phyloP scores from a whole-genome alignment of 2,797 vertebrate genomes.

The Typhlichthys subterraneus region DNA sequence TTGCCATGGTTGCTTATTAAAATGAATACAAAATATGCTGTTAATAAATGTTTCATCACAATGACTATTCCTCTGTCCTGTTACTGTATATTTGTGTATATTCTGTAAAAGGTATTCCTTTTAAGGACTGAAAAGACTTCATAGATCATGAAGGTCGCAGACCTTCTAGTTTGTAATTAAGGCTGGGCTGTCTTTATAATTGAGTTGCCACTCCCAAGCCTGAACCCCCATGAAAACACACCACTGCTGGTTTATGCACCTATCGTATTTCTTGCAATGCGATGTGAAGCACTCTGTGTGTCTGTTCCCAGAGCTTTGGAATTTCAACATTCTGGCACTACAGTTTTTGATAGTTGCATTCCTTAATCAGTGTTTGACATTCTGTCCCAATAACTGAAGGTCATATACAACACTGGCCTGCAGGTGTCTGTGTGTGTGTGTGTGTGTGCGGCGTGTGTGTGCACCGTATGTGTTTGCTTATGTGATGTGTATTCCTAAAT shows the following conservation, averaged over 20 bases:
- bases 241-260: slow-evolving; percentile 61
- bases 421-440: slow-evolving; percentile 33
- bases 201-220: slow-evolving; percentile 65
- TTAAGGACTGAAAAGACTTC: slow-evolving; percentile 11
- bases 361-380: slow-evolving; percentile 53
- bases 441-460: slow-evolving; percentile 3
- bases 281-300: slow-evolving; percentile 67
- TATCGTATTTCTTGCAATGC: slow-evolving; percentile 71
- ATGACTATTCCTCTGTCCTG: no score
- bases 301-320: slow-evolving; percentile 75
- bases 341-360: slow-evolving; percentile 38
- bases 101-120: slow-evolving; percentile 10
- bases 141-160: slow-evolving; percentile 42
- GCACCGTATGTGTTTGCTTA: background rate
- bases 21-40: background rate
- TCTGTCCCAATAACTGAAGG: slow-evolving; percentile 43
- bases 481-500: background rate
- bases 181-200: slow-evolving; percentile 62
- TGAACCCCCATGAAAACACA: slow-evolving; percentile 61
- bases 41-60: no score
- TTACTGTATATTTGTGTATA: background rate
- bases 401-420: slow-evolving; percentile 23
- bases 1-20: slow-evolving; percentile 16
- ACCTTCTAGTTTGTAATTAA: slow-evolving; percentile 73
- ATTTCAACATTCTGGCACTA: slow-evolving; percentile 56